Conservation (phyloP, 1,140 invertebrate species). For the Drosophila truncata region DNA sequence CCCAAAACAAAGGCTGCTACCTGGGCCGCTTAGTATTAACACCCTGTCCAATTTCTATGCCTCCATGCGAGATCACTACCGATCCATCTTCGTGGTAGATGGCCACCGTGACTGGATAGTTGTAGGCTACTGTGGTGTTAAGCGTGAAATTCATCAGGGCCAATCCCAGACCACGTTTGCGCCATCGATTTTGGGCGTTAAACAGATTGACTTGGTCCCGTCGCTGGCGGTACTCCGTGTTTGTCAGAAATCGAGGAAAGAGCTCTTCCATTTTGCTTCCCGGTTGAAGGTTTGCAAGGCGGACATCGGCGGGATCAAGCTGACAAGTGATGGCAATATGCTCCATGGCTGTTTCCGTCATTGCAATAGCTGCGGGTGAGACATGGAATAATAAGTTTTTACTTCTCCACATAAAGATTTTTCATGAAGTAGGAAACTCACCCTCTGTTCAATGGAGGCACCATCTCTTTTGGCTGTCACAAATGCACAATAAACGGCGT, state of each 20-base stretch:
- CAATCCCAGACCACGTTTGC: constrained; percentile 88
- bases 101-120: constrained; percentile 86
- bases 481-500: constrained; percentile 89
- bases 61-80: constrained; percentile 89
- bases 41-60: constrained; percentile 91
- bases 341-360: constrained; percentile 92
- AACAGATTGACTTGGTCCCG: constrained; percentile 86
- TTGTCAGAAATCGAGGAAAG: constrained; percentile 56
- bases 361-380: constrained; percentile 87
- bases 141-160: constrained; percentile 87
- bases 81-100: constrained; percentile 89
- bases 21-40: constrained; percentile 91
- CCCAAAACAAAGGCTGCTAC: constrained; percentile 90
- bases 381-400: too few relatives aligned
- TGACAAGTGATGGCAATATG: constrained; percentile 89
- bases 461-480: constrained; percentile 87
- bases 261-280: constrained; percentile 83
- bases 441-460: constrained; percentile 88
- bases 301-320: constrained; percentile 89
- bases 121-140: constrained; percentile 86
- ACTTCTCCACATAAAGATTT: neutral
- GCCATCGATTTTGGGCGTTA: constrained; percentile 89
- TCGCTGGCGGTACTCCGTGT: constrained; percentile 86
- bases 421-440: too few relatives aligned
- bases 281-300: constrained; percentile 87